phyloP scores from a whole-genome alignment of 2,113 vertebrate species.

The Larimichthys crocea region DNA sequence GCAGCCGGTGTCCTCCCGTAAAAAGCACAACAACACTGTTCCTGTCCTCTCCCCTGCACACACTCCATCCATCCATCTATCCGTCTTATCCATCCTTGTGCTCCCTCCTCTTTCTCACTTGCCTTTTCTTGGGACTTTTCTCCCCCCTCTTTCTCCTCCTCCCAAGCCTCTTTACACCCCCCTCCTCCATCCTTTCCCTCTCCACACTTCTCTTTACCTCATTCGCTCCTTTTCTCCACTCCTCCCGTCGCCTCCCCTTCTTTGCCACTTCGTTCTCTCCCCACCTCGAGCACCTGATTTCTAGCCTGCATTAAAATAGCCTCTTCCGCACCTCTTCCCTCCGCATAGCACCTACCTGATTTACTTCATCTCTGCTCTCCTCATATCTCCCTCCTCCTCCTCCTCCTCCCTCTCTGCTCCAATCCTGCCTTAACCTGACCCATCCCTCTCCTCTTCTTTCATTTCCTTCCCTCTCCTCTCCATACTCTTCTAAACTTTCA shows the following conservation, averaged over 20 bases:
- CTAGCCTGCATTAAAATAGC: constrained; percentile 65
- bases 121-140: constrained; percentile 26
- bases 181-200: not conserved
- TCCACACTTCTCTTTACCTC: constrained; percentile 11
- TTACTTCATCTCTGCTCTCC: constrained; percentile 38
- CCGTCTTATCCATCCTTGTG: constrained; percentile 16
- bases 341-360: constrained; percentile 56
- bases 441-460: constrained; percentile 44
- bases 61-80: constrained; percentile 43
- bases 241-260: not conserved
- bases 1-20: constrained; percentile 72
- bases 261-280: constrained; percentile 28
- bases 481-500: constrained; percentile 71
- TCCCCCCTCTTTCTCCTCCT: not conserved
- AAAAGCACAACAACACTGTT: constrained; percentile 67
- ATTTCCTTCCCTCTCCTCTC: constrained; percentile 47
- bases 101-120: not conserved
- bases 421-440: constrained; percentile 61
- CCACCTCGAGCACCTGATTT: constrained; percentile 51
- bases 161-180: not conserved
- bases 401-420: constrained; percentile 37
- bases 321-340: constrained; percentile 48
- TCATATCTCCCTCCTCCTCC: constrained; percentile 13
- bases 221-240: constrained; percentile 29
- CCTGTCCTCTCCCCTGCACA: constrained; percentile 45